Percentiles rank a stretch among this genome's conserved stretches.
These are phyloP conservation scores for roundworm (Caenorhabditis elegans) DNA, from an alignment of 1,140 invertebrate species.

Conservation along the genomic window WBcel235 BX284603.4:2446501-2447000, in stretches of 20 bases:
- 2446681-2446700: constrained; percentile 70
- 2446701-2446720: constrained; percentile 69
- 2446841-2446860: constrained; percentile 17
- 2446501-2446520: constrained; percentile 73
- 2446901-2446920: too few species aligned
- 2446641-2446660: constrained; percentile 70
- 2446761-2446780: constrained; percentile 69
- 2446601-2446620: constrained; percentile 72
- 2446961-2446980: too few species aligned
- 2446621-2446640: constrained; percentile 73
- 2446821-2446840: constrained; percentile 23
- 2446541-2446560: constrained; percentile 72
- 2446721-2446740: constrained; percentile 68
- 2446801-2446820: constrained; percentile 10
- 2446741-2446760: constrained; percentile 67
- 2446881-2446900: neutral
- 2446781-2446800: constrained; percentile 66
- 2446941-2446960: too few species aligned
- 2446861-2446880: neutral
- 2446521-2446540: constrained; percentile 75
- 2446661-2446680: constrained; percentile 67
- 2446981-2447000: too few species aligned
- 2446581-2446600: constrained; percentile 74
- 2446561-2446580: constrained; percentile 72
- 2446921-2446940: too few species aligned